These are phyloP conservation scores for Agriopis aurantiaria DNA, from an alignment of 2,888 invertebrate species.

Conservation along the genomic window DNA sequence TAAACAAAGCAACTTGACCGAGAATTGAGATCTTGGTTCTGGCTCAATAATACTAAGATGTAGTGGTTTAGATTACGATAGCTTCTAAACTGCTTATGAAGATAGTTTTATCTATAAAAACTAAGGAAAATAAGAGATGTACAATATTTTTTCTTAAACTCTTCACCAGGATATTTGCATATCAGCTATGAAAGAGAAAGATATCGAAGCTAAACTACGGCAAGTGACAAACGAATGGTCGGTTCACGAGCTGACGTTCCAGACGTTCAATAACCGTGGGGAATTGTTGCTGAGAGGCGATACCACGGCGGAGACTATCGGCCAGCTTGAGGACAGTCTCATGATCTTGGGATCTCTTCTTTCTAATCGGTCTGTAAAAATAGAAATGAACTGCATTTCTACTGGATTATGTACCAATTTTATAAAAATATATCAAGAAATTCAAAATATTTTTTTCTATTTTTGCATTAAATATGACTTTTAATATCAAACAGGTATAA, in stretches of 20 bases:
- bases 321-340: conserved; percentile 97
- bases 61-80: too few species aligned
- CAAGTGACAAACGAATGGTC: conserved; percentile 99
- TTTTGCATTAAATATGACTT: neutral
- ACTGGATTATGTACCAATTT: neutral
- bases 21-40: too few species aligned
- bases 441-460: too few species aligned
- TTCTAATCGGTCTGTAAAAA: conserved; percentile 90
- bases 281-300: conserved; percentile 96
- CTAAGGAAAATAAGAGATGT: too few species aligned
- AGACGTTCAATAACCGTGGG: conserved; percentile 97
- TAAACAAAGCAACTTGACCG: too few species aligned
- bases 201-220: conserved; percentile 97
- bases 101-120: too few species aligned
- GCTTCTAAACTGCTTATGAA: too few species aligned
- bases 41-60: too few species aligned
- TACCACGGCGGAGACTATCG: conserved; percentile 97
- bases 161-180: conserved; percentile 95
- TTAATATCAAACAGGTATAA: conserved; percentile 90
- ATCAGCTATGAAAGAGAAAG: conserved; percentile 98
- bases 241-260: conserved; percentile 96
- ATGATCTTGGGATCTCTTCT: conserved; percentile 97
- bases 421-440: too few species aligned
- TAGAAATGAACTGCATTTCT: neutral
- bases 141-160: neutral